Conservation (phyloP, 1,140 invertebrate genomes). For the Trypoxylus dichotomus region DNA sequence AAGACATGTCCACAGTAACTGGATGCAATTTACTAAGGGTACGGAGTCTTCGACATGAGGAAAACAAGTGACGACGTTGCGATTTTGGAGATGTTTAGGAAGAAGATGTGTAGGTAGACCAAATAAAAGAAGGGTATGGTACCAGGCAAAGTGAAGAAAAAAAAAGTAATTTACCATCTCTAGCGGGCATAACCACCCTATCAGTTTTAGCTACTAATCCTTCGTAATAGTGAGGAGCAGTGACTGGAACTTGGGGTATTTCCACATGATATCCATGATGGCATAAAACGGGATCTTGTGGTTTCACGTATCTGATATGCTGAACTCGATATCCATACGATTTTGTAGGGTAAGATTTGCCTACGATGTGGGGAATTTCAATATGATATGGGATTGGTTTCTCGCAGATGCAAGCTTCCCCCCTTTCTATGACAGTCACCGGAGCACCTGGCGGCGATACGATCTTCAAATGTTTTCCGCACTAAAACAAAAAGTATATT, state of each 20-base stretch:
- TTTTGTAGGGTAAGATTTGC: neutral
- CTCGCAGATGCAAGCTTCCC: neutral
- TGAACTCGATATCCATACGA: neutral
- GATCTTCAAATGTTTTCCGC: neutral
- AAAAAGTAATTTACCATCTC: constrained; percentile 13
- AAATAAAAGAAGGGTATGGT: no score
- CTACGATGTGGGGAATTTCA: neutral
- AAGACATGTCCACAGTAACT: no score
- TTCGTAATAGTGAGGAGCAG: neutral
- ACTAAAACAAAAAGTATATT: constrained; percentile 20
- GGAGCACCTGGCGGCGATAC: constrained; percentile 12
- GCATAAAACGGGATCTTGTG: neutral
- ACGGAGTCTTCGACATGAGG: no score
- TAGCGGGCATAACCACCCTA: neutral
- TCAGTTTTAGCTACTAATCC: neutral
- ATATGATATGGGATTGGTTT: neutral
- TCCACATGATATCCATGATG: constrained; percentile 9
- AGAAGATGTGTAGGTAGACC: no score
- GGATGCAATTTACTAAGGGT: no score
- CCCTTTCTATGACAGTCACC: neutral
- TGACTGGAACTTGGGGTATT: neutral
- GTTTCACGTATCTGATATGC: neutral
- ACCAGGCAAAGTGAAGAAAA: no score
- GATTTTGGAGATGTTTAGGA: no score
- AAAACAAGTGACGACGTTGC: no score